phyloP scores from a whole-genome alignment of 2,113 vertebrate species.

The Grallaria varia region DNA sequence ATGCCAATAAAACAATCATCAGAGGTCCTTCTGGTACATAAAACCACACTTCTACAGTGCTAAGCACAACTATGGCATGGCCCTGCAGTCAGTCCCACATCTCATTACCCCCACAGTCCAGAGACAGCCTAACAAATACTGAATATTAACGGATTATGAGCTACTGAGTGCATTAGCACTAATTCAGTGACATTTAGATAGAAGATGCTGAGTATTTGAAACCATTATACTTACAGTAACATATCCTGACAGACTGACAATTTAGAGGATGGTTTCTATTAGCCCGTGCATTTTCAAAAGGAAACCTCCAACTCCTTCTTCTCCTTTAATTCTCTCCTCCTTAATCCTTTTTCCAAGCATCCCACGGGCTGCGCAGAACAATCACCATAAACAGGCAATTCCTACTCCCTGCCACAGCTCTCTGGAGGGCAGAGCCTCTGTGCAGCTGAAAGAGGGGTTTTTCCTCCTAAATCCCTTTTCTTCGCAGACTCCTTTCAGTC shows the following conservation, averaged over 20 bases:
- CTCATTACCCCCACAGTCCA: neutral
- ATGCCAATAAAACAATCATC: neutral
- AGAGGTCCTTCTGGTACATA: neutral
- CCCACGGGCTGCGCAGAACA: neutral
- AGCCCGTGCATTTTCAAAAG: neutral
- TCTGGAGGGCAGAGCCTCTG: neutral
- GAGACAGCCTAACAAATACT: neutral
- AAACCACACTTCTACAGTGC: neutral
- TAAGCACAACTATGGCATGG: neutral
- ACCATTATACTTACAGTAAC: slow-evolving; percentile 6
- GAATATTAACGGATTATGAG: neutral
- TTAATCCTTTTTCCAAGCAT: slow-evolving; percentile 23
- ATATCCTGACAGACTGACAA: slow-evolving; percentile 1
- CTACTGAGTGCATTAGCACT: neutral
- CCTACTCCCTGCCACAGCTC: neutral
- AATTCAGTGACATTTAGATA: neutral
- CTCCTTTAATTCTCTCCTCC: neutral
- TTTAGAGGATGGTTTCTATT: slow-evolving; percentile 34
- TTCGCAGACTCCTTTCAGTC: neutral
- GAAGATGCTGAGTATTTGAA: neutral
- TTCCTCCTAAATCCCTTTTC: neutral
- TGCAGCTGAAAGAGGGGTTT: neutral
- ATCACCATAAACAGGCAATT: neutral
- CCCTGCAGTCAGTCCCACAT: neutral
- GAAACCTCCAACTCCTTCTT: slow-evolving; percentile 6